Percentiles rank a stretch among this genome's conserved stretches.
Evolutionary conservation across 2,888 invertebrate species (phyloP).

Genomic region (Lasius fuliginosus): DNA sequence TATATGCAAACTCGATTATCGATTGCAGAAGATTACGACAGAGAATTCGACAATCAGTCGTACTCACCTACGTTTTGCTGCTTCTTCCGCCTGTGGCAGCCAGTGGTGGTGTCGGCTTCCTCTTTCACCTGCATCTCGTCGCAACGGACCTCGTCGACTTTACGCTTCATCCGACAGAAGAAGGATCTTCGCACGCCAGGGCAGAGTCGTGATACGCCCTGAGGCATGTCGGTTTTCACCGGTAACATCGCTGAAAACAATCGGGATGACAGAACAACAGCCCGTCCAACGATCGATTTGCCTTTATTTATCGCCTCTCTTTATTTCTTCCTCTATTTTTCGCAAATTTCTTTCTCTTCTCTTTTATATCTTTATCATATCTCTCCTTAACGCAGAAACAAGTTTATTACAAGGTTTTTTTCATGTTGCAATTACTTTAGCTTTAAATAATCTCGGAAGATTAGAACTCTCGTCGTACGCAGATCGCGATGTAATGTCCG

Average conservation of each 20-base stretch:
- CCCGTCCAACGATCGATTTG: not conserved
- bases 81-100: slow-evolving; percentile 90
- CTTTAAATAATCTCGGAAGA: not conserved
- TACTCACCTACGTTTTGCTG: slow-evolving; percentile 87
- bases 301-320: not conserved
- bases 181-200: slow-evolving; percentile 97
- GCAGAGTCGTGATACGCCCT: slow-evolving; percentile 92
- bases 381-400: not conserved
- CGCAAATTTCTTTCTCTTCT: not conserved
- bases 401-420: slow-evolving; percentile 11
- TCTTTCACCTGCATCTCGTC: slow-evolving; percentile 90
- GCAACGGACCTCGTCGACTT: slow-evolving; percentile 85
- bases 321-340: not conserved
- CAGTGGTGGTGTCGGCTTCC: slow-evolving; percentile 90
- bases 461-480: not conserved
- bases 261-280: slow-evolving; percentile 18
- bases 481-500: slow-evolving; percentile 35
- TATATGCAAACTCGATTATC: not conserved
- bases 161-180: slow-evolving; percentile 97
- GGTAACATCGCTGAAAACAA: slow-evolving; percentile 93
- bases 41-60: not conserved
- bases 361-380: not conserved
- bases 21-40: not conserved
- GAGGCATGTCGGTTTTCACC: slow-evolving; percentile 94
- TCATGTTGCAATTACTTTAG: not conserved